phyloP scores from a whole-genome alignment of 2,888 invertebrate genomes.

The Phlogophora meticulosa region DNA sequence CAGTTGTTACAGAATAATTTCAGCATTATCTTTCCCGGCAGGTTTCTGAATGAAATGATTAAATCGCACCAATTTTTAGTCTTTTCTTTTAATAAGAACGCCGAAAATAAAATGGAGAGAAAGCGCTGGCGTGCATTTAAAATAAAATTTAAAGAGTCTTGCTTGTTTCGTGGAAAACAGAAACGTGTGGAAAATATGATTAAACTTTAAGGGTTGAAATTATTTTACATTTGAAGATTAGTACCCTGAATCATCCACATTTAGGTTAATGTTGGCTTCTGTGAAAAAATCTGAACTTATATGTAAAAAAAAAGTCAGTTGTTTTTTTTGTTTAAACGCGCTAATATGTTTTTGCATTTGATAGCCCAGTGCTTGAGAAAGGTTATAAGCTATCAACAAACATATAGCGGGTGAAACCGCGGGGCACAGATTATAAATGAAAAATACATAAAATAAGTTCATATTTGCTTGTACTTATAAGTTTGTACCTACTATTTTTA shows the following conservation, averaged over 20 bases:
- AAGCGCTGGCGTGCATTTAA: slow-evolving; percentile 66
- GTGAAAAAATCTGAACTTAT: neutral
- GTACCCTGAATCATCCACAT: neutral
- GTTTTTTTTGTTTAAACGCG: no score
- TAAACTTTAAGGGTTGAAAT: slow-evolving; percentile 12
- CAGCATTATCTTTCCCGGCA: slow-evolving; percentile 81
- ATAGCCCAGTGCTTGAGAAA: no score
- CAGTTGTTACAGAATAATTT: slow-evolving; percentile 86
- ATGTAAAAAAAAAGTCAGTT: no score
- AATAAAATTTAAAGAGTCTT: slow-evolving; percentile 60
- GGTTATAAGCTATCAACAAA: no score
- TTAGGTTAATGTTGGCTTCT: neutral
- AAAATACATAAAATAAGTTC: no score
- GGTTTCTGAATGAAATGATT: slow-evolving; percentile 85
- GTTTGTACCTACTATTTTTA: neutral
- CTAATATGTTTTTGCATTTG: no score
- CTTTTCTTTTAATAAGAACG: slow-evolving; percentile 68
- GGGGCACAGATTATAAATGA: no score
- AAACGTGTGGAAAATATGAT: slow-evolving; percentile 52
- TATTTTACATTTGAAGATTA: slow-evolving; percentile 17
- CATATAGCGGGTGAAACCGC: no score
- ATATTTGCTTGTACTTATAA: neutral
- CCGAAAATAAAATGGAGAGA: slow-evolving; percentile 62
- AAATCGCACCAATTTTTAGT: slow-evolving; percentile 83
- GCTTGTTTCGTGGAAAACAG: slow-evolving; percentile 30